phyloP scores from a whole-genome alignment of 2,113 vertebrate species.

The Strix uralensis region DNA sequence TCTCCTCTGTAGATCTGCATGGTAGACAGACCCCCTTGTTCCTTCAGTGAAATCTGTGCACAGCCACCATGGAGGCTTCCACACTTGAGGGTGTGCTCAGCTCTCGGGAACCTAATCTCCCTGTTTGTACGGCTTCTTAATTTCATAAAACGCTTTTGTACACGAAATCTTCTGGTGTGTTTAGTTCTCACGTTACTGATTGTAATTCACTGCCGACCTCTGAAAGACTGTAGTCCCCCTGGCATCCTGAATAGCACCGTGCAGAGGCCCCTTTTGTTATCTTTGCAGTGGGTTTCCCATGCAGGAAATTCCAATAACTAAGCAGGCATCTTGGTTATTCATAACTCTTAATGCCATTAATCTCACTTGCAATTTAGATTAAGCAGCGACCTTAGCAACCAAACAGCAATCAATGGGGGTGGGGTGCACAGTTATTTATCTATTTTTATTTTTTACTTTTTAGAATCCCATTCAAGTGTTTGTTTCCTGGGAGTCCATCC shows the following conservation, averaged over 20 bases:
- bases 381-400: not conserved
- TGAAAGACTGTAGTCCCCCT: not conserved
- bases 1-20: too few species aligned
- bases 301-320: not conserved
- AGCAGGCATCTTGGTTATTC: not conserved
- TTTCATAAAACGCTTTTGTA: not conserved
- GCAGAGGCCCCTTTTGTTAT: constrained; percentile 11
- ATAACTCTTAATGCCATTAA: constrained; percentile 11
- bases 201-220: not conserved
- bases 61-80: rapidly evolving
- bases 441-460: not conserved
- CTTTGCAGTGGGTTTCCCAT: not conserved
- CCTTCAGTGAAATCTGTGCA: rapidly evolving
- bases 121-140: not conserved
- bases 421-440: not conserved
- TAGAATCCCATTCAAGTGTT: rapidly evolving
- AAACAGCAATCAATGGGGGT: not conserved
- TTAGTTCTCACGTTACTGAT: not conserved
- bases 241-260: not conserved
- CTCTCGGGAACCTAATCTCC: not conserved
- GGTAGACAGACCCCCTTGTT: not conserved
- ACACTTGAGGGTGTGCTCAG: not conserved
- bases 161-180: not conserved
- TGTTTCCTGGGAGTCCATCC: not conserved
- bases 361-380: constrained; percentile 40